Percentiles rank a stretch among this genome's conserved stretches.
Conservation (phyloP, 1,140 invertebrate genomes). For the Ectropis grisescens region DNA sequence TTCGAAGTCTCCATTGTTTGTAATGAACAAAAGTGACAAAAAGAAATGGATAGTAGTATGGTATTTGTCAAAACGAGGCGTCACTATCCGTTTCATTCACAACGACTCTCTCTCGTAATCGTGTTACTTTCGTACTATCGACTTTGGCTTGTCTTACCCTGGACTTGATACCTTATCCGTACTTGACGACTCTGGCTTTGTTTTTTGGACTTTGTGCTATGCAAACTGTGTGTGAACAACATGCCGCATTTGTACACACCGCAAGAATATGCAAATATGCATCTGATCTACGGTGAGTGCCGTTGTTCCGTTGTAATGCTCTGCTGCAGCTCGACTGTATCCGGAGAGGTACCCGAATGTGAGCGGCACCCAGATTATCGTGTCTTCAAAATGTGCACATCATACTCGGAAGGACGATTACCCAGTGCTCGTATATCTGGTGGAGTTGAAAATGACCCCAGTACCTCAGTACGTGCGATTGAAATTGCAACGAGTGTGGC, state of each 20-base stretch:
- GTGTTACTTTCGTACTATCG: too few species aligned
- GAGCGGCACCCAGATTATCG: slow-evolving; percentile 8
- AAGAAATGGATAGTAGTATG: neutral
- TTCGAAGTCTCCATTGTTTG: neutral
- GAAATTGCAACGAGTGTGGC: slow-evolving; percentile 10
- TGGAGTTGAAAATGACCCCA: slow-evolving; percentile 10
- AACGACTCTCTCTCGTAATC: too few species aligned
- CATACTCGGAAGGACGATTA: too few species aligned
- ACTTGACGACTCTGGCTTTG: too few species aligned
- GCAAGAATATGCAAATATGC: slow-evolving; percentile 13
- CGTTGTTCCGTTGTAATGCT: slow-evolving; percentile 8
- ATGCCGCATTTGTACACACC: slow-evolving; percentile 10
- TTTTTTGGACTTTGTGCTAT: too few species aligned
- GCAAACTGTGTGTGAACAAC: slow-evolving; percentile 12
- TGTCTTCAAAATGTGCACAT: too few species aligned
- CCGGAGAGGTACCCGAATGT: slow-evolving; percentile 14
- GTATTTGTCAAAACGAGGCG: too few species aligned
- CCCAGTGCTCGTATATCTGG: slow-evolving; percentile 3
- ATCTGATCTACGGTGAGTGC: slow-evolving; percentile 13
- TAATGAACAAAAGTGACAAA: neutral
- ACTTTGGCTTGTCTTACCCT: too few species aligned
- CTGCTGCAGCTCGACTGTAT: slow-evolving; percentile 8
- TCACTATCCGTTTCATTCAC: too few species aligned
- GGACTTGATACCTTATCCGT: neutral
- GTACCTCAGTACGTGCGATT: slow-evolving; percentile 12